Evolutionary conservation across 2,888 invertebrate species (phyloP), one percentile per base, ranked within the genome.

Genomic region (Microctonus brassicae): DNA sequence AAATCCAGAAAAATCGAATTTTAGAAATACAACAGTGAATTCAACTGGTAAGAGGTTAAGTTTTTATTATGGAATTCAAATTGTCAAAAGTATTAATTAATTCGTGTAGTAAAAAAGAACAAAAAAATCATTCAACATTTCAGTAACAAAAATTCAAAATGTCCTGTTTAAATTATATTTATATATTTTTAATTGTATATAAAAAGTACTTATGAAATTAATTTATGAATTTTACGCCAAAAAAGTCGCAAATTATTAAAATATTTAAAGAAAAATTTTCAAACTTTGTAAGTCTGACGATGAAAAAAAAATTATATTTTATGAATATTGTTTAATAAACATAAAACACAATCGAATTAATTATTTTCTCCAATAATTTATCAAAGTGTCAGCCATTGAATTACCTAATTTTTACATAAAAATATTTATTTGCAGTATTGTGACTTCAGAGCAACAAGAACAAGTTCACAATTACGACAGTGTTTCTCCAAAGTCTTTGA

Each of bases 181-280:
- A n/a, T 10, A 9, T 17, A 6, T 4, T 47, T 17, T 20, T 47
- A 47, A 7, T 17, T 17, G 9, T 68, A 47, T 63, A 81, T 80
- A 78, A 76, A 52, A 70, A 68, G 77, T 55, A 72, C 61, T 20
- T 73, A 80, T 6, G 61, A 73, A 17, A 60, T 65, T 4, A 70
- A 62, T 24, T 74, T 79, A 39, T 72, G 81, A 47, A 76, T 68
- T 24, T 75, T 79, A 24, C 80, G 82, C 20, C 76, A 74, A 36
- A 77, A 47, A 65, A 81, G 81, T 64, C 76, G 77, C 10, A 66
- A 65, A 57, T 67, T 79, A 33, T 67, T 81, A 47, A 62, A 73
- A 10, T 66, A 42, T 29, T 71, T 77, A 29, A 57, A 73, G 47
- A 67, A 76, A 70, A 76, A 73, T 67, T 77, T 42, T 0, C 68